Base-by-base conservation (phyloP, 2,113 vertebrate genomes). In the Scomber scombrus region DNA sequence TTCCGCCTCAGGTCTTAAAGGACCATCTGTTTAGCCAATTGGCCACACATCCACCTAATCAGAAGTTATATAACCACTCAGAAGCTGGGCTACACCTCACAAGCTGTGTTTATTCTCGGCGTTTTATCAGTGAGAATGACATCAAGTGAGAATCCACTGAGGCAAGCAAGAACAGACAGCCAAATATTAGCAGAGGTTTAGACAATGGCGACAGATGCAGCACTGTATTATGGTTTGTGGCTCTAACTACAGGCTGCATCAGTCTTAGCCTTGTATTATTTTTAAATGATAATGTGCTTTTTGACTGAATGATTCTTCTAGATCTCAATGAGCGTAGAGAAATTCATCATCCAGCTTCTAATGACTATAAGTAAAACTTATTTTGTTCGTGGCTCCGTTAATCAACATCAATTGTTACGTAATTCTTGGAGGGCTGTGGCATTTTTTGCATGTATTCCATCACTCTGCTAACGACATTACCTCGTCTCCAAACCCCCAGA, bases 401-500 rank as follows among this genome's bases (percentile, higher is more conserved):
- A 51, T 75, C 46, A 61, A 2, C 18, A 34, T 74, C 10, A 45
- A n/a, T 19, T 55, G 31, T 26, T 0, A 18, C 40, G 18, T 40
- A 16, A 12, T 3, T 45, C 47, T 64, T n/a, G 50, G 49, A 72
- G 21, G 66, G 14, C 57, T 12, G 5, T 50, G 26, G 45, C 55
- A 56, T 66, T 69, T 78, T 60, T 69, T n/a, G 0, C 45, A 3
- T 19, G n/a, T 61, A 61, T 78, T 78, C 73, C 63, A 67, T 88
- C 77, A 70, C n/a, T 57, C 13, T 15, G 19, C 56, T 86, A 84
- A 92, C 73, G 5, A 12, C n/a, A 31, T 71, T 68, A 47, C 79
- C 29, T 78, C 49, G 9, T 52, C 46, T 45, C 70, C 51, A 43
- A 85, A 86, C 12, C 23, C 23, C 56, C 94, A 99, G 98, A 97